These are phyloP conservation scores for Campylomormyrus tamandua DNA, from an alignment of 2,113 vertebrate genomes.

Conservation along the genomic window DNA sequence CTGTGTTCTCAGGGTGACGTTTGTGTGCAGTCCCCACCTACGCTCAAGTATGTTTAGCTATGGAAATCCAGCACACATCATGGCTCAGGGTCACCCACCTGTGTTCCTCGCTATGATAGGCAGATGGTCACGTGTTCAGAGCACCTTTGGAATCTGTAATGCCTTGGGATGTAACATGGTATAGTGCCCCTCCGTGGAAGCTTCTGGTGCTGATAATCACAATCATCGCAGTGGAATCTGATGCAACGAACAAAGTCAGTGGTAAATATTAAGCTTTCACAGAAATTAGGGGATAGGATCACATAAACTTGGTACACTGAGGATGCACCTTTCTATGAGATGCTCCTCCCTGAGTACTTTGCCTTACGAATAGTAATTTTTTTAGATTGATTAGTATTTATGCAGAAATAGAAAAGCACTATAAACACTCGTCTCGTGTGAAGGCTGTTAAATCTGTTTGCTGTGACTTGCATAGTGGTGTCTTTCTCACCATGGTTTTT, in stretches of 20 bases:
- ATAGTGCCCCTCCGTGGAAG: not conserved
- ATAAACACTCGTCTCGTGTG: conserved; percentile 50
- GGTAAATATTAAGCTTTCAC: not conserved
- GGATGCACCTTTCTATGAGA: not conserved
- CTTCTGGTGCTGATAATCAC: not conserved
- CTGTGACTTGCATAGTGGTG: conserved; percentile 20
- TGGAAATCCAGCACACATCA: not conserved
- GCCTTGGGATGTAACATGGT: not conserved
- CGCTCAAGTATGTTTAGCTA: not conserved
- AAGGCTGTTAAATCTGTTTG: conserved; percentile 33
- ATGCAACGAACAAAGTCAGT: not conserved
- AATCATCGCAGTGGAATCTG: not conserved
- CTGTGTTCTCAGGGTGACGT: not conserved
- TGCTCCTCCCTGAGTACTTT: conserved; percentile 20
- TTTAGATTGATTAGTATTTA: conserved; percentile 25
- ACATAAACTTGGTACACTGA: not conserved
- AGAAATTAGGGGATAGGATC: not conserved
- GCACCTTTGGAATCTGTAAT: not conserved
- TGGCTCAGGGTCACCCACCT: not conserved
- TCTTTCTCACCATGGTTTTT: conserved; percentile 34
- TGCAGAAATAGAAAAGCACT: conserved; percentile 41
- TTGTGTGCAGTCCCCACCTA: not conserved
- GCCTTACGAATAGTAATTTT: not conserved
- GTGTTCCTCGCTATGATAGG: not conserved
- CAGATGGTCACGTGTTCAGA: not conserved